Conservation (phyloP, 2,888 invertebrate species). For the Himalopsyche japonica region DNA sequence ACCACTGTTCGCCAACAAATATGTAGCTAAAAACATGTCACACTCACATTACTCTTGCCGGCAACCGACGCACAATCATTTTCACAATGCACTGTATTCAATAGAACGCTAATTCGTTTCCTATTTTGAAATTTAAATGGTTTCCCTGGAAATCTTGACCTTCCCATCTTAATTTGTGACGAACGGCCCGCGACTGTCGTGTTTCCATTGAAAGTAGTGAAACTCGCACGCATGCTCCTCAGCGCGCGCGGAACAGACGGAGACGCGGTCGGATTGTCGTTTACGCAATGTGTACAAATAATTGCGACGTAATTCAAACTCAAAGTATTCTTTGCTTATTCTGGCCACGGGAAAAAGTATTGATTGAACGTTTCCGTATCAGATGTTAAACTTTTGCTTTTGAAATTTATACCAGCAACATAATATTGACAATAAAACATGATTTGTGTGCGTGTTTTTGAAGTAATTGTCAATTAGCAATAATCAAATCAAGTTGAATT, state of each 20-base stretch:
- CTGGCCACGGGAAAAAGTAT: neutral
- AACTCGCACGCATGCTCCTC: conserved; percentile 36
- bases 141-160: conserved; percentile 86
- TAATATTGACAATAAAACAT: neutral
- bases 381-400: neutral
- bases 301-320: conserved; percentile 59
- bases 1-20: conserved; percentile 25
- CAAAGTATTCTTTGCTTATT: conserved; percentile 42
- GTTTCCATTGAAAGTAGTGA: conserved; percentile 34
- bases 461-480: neutral
- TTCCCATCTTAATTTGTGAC: conserved; percentile 71
- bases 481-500: neutral
- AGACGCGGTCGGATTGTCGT: conserved; percentile 45
- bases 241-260: conserved; percentile 9
- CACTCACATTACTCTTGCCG: conserved; percentile 52
- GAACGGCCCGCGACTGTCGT: conserved; percentile 57
- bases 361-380: neutral
- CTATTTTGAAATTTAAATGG: conserved; percentile 85
- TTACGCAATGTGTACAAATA: conserved; percentile 55
- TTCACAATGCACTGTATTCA: conserved; percentile 58
- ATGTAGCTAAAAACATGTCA: conserved; percentile 27
- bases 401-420: neutral
- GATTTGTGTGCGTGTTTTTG: neutral
- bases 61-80: conserved; percentile 55
- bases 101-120: conserved; percentile 81